Conservation (phyloP, 2,888 invertebrate species). For the Plebejus melissa region DNA sequence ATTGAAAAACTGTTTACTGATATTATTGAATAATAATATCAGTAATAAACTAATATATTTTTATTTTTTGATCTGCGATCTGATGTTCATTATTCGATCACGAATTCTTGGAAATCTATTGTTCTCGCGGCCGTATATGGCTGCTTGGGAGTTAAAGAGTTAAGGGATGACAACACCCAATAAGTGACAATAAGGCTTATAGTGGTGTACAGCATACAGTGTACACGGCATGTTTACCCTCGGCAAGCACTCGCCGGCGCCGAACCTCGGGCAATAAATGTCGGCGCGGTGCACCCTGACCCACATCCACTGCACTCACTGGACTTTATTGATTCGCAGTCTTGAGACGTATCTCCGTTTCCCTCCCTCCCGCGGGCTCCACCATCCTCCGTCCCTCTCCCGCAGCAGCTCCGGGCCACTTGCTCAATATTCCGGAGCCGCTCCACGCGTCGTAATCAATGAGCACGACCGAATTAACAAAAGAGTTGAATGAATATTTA, state of each 20-base stretch:
- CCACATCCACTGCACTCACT: conserved; percentile 76
- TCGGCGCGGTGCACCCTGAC: conserved; percentile 72
- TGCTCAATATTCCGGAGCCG: conserved; percentile 72
- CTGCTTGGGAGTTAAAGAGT: too few relatives aligned
- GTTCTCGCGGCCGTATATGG: too few relatives aligned
- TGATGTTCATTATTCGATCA: too few relatives aligned
- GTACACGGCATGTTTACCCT: conserved; percentile 10
- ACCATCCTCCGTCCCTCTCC: conserved; percentile 51
- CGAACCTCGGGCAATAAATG: conserved; percentile 63
- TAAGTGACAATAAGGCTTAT: neutral
- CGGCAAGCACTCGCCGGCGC: conserved; percentile 37
- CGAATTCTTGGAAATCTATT: too few relatives aligned
- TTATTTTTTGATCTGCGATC: too few relatives aligned
- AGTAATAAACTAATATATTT: too few relatives aligned
- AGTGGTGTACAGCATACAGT: neutral
- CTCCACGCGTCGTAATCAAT: conserved; percentile 56
- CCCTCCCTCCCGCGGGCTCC: conserved; percentile 51
- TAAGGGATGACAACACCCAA: neutral
- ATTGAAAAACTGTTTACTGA: too few relatives aligned
- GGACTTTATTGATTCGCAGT: conserved; percentile 80
- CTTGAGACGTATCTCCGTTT: conserved; percentile 71
- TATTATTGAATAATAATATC: too few relatives aligned
- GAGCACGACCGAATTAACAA: conserved; percentile 41
- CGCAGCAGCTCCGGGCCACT: conserved; percentile 56
- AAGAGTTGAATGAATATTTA: conserved; percentile 22